A percentile compares a stretch with the other conserved stretches of the same genome.
phyloP scores from a whole-genome alignment of 2,113 vertebrate species.

The Melanerpes formicivorus region DNA sequence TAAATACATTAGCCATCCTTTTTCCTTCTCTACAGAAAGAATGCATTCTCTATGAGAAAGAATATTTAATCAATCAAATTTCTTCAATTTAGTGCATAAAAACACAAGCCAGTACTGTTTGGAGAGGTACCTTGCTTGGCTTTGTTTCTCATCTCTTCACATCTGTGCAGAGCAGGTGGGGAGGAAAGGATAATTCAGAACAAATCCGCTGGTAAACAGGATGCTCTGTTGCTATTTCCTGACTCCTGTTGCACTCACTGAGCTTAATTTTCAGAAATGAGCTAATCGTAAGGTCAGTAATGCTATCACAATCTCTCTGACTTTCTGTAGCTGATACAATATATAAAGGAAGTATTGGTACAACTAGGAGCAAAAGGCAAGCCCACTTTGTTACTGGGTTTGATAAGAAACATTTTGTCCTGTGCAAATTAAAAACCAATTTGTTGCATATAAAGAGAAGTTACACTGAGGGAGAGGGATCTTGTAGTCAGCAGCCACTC shows the following conservation, averaged over 20 bases:
- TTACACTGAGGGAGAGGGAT: neutral
- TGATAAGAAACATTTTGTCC: neutral
- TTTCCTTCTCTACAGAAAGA: neutral
- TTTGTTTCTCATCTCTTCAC: slow-evolving; percentile 14
- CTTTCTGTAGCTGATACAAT: neutral
- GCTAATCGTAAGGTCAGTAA: neutral
- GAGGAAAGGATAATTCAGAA: slow-evolving; percentile 51
- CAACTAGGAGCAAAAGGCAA: neutral
- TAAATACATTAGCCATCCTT: neutral
- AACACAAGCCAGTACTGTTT: neutral
- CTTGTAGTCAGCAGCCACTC: neutral
- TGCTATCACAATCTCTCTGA: neutral
- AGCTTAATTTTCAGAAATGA: slow-evolving; percentile 22
- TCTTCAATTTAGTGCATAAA: neutral
- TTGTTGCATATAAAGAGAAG: neutral
- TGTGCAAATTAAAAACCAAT: neutral
- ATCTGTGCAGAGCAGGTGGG: slow-evolving; percentile 15
- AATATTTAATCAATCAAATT: slow-evolving; percentile 17
- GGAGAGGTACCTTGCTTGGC: neutral
- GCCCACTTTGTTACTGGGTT: neutral
- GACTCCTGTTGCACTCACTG: neutral
- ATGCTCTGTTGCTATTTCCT: neutral
- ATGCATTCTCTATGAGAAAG: neutral
- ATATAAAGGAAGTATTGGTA: neutral
- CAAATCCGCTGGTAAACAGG: slow-evolving; percentile 24